phyloP scores from a whole-genome alignment of 2,888 invertebrate species.

The Blastobasis lacticolella region DNA sequence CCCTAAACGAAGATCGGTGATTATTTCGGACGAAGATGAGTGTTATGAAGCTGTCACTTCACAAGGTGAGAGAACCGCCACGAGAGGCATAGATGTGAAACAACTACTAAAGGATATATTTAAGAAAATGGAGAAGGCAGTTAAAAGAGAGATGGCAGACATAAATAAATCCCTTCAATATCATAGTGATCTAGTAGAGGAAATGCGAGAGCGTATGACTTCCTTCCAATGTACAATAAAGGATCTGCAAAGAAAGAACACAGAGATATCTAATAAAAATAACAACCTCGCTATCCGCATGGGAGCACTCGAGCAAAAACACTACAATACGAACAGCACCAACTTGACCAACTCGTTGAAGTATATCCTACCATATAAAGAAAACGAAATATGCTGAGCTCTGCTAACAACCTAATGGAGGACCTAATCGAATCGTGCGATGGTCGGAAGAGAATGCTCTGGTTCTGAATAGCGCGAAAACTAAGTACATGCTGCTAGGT shows the following conservation, averaged over 20 bases:
- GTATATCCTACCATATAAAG: no score
- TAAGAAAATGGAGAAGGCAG: background rate
- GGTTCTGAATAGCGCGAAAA: no score
- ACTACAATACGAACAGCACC: no score
- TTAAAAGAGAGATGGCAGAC: background rate
- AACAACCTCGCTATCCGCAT: background rate
- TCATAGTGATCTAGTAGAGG: conserved; percentile 1
- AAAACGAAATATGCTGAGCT: no score
- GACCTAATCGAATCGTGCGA: no score
- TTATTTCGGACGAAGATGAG: background rate
- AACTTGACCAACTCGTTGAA: no score
- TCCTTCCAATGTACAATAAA: background rate
- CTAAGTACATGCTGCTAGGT: no score
- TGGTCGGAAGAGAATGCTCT: no score
- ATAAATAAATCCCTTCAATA: background rate
- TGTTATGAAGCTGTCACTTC: background rate
- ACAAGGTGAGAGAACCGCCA: background rate
- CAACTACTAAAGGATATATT: background rate
- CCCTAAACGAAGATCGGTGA: background rate
- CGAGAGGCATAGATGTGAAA: background rate
- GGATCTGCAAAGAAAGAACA: conserved; percentile 1
- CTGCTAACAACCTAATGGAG: no score
- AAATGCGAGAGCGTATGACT: background rate
- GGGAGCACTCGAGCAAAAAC: background rate
- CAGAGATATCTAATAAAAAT: background rate